Conservation (phyloP, 2,888 invertebrate species). For the Neuroscelio doddi region DNA sequence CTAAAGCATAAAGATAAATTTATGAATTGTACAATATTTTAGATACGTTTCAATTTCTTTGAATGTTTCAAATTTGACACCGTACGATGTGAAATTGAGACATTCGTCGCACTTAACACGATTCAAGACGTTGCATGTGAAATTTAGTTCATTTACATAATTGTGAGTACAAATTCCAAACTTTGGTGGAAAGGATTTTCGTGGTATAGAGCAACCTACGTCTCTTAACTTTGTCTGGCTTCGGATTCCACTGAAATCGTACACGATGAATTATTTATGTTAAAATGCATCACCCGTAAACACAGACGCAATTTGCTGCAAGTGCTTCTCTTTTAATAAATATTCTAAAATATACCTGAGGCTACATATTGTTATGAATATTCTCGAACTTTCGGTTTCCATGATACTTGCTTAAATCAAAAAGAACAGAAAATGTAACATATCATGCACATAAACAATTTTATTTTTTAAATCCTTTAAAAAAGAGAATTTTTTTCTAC, state of each 20-base stretch:
- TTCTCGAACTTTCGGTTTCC: neutral
- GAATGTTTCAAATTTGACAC: constrained; percentile 28
- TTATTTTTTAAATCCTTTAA: too few relatives aligned
- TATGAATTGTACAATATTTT: constrained; percentile 27
- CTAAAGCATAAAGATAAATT: constrained; percentile 5
- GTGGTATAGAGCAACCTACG: constrained; percentile 21
- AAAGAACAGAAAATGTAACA: too few relatives aligned
- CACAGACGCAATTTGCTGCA: constrained; percentile 7
- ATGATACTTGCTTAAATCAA: too few relatives aligned
- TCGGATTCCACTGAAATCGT: constrained; percentile 39
- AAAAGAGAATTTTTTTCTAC: too few relatives aligned
- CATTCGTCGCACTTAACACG: constrained; percentile 34
- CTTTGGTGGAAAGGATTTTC: constrained; percentile 44
- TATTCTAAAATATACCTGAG: neutral
- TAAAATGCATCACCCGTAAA: constrained; percentile 37
- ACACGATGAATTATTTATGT: constrained; percentile 42
- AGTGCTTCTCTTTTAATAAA: constrained; percentile 1
- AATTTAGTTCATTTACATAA: constrained; percentile 46
- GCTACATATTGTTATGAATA: neutral
- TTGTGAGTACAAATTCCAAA: constrained; percentile 44
- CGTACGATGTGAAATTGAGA: constrained; percentile 30
- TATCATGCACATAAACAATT: too few relatives aligned
- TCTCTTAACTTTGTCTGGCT: constrained; percentile 35
- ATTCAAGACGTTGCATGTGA: constrained; percentile 41
- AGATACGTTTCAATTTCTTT: constrained; percentile 34